A percentile compares a stretch with the other conserved stretches of the same genome.
These are phyloP conservation scores for Apoda limacodes DNA, from an alignment of 2,888 invertebrate genomes.

Conservation along the genomic window DNA sequence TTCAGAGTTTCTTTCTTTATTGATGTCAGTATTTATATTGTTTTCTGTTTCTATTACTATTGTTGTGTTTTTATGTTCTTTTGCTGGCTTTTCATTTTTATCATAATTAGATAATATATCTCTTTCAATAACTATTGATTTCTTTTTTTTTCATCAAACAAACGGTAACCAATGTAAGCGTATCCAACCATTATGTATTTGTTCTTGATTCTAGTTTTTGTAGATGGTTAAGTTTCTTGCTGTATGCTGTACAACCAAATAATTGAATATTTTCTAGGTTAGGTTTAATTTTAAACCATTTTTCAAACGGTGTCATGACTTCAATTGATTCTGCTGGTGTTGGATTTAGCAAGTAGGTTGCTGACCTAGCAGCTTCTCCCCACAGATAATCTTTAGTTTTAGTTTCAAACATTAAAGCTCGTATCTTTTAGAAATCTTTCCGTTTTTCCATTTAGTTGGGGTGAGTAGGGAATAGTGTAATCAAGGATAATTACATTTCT, in stretches of 20 bases:
- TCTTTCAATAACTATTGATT: not conserved
- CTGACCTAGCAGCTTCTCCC: slow-evolving; percentile 15
- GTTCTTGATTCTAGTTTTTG: not conserved
- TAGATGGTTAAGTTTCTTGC: not conserved
- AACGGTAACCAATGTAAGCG: not conserved
- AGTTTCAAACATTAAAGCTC: slow-evolving; percentile 12
- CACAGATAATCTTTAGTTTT: slow-evolving; percentile 11
- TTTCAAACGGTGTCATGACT: not conserved
- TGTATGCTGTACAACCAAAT: not conserved
- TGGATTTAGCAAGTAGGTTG: slow-evolving; percentile 14
- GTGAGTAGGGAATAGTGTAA: slow-evolving; percentile 7
- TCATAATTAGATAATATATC: not conserved
- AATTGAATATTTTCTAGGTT: not conserved
- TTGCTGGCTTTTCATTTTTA: not conserved
- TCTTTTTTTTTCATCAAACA: not conserved
- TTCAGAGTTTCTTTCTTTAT: not conserved
- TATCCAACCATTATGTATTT: not conserved
- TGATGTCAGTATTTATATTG: not conserved
- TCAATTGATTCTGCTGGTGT: slow-evolving; percentile 1
- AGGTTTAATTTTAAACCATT: not conserved
- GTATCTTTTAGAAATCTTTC: slow-evolving; percentile 12
- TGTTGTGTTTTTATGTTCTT: not conserved
- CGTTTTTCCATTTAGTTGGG: slow-evolving; percentile 9
- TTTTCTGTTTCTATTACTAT: not conserved
- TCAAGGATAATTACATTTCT: not conserved